These are phyloP conservation scores for Elgaria multicarinata DNA, from an alignment of 2,113 vertebrate genomes.

Conservation along the genomic window DNA sequence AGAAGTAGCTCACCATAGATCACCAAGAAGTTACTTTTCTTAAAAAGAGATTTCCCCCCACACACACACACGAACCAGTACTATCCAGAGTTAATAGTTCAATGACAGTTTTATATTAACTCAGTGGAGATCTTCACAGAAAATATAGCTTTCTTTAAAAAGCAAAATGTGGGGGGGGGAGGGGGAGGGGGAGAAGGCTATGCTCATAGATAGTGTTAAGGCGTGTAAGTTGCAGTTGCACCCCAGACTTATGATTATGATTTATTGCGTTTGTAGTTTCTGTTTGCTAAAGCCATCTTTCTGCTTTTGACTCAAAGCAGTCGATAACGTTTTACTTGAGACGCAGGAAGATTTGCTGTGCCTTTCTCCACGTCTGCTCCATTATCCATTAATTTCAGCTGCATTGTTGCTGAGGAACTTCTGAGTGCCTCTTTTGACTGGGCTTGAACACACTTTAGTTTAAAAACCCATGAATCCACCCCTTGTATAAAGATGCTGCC, in stretches of 20 bases:
- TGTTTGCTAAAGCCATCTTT: slow-evolving; percentile 72
- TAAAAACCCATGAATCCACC: slow-evolving; percentile 27
- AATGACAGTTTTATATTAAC: slow-evolving; percentile 78
- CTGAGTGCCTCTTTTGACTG: slow-evolving; percentile 32
- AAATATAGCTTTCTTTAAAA: slow-evolving; percentile 20
- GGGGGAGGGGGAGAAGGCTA: too few relatives aligned
- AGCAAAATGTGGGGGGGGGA: background rate
- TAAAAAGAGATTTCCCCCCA: slow-evolving; percentile 27
- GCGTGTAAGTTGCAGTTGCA: slow-evolving; percentile 74
- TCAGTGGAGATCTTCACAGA: slow-evolving; percentile 68
- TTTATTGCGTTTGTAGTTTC: slow-evolving; percentile 82
- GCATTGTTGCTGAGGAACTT: slow-evolving; percentile 57
- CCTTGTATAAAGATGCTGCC: slow-evolving; percentile 10
- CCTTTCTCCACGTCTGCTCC: slow-evolving; percentile 55
- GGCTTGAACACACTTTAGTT: slow-evolving; percentile 24
- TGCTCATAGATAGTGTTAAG: slow-evolving; percentile 67
- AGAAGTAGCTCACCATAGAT: slow-evolving; percentile 46
- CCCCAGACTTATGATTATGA: slow-evolving; percentile 81
- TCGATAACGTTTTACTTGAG: slow-evolving; percentile 66
- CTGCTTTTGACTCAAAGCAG: slow-evolving; percentile 66
- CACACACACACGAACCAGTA: background rate
- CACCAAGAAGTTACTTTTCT: slow-evolving; percentile 69
- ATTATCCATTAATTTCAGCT: slow-evolving; percentile 68
- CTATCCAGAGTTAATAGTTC: slow-evolving; percentile 74
- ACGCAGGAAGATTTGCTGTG: slow-evolving; percentile 48